Evolutionary conservation across 2,888 invertebrate species (phyloP).

Genomic region (Priapulus caudatus): DNA sequence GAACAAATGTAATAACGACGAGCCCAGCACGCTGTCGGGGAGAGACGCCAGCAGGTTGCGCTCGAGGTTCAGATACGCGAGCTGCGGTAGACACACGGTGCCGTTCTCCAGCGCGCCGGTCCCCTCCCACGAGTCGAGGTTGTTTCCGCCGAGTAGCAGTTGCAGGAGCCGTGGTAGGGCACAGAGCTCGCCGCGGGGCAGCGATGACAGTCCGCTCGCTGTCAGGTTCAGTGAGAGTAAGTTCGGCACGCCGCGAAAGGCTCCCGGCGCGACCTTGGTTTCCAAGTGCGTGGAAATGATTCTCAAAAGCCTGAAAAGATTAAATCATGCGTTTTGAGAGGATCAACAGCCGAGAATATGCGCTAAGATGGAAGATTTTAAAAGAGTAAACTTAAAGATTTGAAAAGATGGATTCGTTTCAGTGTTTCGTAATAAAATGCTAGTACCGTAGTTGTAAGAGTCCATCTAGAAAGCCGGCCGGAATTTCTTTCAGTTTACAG

Average conservation of each 20-base stretch:
- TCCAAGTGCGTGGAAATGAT: neutral
- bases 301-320: constrained; percentile 1
- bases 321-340: neutral
- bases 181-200: neutral
- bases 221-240: neutral
- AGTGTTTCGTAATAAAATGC: too few species aligned
- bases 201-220: neutral
- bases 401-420: too few species aligned
- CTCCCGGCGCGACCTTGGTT: neutral
- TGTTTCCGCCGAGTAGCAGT: neutral
- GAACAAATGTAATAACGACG: too few species aligned
- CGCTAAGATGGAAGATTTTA: too few species aligned
- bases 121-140: neutral
- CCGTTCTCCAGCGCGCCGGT: neutral
- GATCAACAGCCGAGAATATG: neutral
- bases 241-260: neutral
- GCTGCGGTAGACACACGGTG: neutral
- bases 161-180: neutral
- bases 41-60: neutral
- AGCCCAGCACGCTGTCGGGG: too few species aligned
- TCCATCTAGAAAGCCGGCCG: neutral
- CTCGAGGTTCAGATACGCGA: neutral
- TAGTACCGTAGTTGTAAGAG: neutral
- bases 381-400: too few species aligned
- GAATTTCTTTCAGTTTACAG: neutral